phyloP scores from a whole-genome alignment of 2,797 vertebrate species.

The Acanthopagrus latus region DNA sequence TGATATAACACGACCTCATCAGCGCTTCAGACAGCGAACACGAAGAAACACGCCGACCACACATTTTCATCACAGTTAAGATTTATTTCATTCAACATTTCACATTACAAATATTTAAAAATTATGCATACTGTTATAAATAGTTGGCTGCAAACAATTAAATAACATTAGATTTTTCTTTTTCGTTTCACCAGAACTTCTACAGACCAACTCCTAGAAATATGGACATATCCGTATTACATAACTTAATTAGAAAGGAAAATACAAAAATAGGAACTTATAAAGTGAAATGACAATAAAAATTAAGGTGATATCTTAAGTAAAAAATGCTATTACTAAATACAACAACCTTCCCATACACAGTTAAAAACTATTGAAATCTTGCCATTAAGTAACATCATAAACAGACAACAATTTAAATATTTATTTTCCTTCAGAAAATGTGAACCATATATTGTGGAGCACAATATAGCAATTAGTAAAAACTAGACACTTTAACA shows the following conservation, averaged over 20 bases:
- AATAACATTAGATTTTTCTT: slow-evolving; percentile 99
- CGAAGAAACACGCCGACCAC: slow-evolving; percentile 52
- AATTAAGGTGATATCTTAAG: slow-evolving; percentile 99
- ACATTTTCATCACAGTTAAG: slow-evolving; percentile 94
- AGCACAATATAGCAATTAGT: slow-evolving; percentile 99
- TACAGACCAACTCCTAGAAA: slow-evolving; percentile 99
- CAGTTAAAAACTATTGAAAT: slow-evolving; percentile 99
- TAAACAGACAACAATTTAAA: slow-evolving; percentile 99
- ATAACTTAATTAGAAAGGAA: slow-evolving; percentile 99
- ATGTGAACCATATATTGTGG: slow-evolving; percentile 99
- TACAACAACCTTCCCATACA: slow-evolving; percentile 99
- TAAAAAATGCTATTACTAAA: slow-evolving; percentile 99
- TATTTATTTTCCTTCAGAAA: slow-evolving; percentile 99
- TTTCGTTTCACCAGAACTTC: slow-evolving; percentile 99
- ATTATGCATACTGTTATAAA: slow-evolving; percentile 99
- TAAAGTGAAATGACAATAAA: slow-evolving; percentile 99
- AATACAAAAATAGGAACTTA: slow-evolving; percentile 99
- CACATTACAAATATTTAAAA: slow-evolving; percentile 99
- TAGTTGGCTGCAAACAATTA: slow-evolving; percentile 99
- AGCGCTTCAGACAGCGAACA: neutral
- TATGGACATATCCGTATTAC: slow-evolving; percentile 99
- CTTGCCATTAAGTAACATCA: slow-evolving; percentile 99
- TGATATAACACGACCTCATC: neutral
- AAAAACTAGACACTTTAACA: slow-evolving; percentile 99
- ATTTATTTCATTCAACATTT: slow-evolving; percentile 99